Evolutionary conservation across 2,888 invertebrate genomes (phyloP).

Genomic region (Chrysotoxum bicinctum): DNA sequence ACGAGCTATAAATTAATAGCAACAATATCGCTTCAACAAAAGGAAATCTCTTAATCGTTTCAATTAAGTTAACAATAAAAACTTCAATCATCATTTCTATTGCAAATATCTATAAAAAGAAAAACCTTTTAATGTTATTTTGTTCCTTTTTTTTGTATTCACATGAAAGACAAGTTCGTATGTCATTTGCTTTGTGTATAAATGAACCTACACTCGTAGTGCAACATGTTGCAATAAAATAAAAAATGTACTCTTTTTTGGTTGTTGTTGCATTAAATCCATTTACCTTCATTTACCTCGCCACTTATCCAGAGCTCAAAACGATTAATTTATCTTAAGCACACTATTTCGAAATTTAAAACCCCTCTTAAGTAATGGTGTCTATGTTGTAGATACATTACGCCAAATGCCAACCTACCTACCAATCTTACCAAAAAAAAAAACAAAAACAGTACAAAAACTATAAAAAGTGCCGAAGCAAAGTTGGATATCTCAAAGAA

Average conservation of each 20-base stretch:
- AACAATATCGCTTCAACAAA: constrained; percentile 19
- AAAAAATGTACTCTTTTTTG: neutral
- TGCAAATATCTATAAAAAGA: neutral
- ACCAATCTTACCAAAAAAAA: constrained; percentile 7
- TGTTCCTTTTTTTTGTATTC: neutral
- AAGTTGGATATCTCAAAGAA: constrained; percentile 22
- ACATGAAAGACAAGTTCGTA: neutral
- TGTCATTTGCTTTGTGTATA: constrained; percentile 12
- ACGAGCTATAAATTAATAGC: constrained; percentile 26
- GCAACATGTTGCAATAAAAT: constrained; percentile 52
- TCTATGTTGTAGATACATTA: neutral
- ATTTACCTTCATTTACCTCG: constrained; percentile 11
- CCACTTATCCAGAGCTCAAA: constrained; percentile 19
- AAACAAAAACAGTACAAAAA: neutral
- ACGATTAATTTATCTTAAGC: constrained; percentile 40
- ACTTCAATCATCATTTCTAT: constrained; percentile 27
- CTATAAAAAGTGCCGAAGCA: neutral
- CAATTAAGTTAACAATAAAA: constrained; percentile 49
- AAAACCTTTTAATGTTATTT: neutral
- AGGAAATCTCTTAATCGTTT: constrained; percentile 20
- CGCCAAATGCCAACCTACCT: constrained; percentile 20
- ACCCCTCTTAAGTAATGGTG: constrained; percentile 28
- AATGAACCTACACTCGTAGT: neutral
- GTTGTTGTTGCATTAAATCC: neutral
- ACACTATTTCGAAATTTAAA: constrained; percentile 41